Conservation (phyloP, 2,797 vertebrate genomes). For the Cyclopterus lumpus region DNA sequence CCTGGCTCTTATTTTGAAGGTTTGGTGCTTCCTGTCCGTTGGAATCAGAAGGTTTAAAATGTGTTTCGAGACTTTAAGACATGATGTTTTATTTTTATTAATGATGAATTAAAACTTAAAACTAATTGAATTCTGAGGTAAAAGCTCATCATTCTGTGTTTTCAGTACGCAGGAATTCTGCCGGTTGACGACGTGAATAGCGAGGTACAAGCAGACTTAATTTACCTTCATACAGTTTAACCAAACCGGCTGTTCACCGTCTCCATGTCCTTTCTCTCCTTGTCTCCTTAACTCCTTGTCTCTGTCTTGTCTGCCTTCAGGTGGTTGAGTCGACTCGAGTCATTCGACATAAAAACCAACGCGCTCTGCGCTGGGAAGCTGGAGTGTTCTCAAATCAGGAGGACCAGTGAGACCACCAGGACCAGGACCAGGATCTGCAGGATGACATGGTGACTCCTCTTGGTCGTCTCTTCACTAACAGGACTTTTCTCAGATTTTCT, state of each 20-base stretch:
- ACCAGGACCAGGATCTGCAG: neutral
- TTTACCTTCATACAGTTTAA: neutral
- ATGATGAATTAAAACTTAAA: neutral
- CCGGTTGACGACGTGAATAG: constrained; percentile 87
- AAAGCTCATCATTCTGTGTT: neutral
- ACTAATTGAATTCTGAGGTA: neutral
- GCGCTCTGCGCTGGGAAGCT: constrained; percentile 91
- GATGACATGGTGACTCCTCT: neutral
- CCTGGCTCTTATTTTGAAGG: constrained; percentile 7
- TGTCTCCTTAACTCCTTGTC: too few relatives aligned
- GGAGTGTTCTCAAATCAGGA: constrained; percentile 81
- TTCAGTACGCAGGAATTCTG: constrained; percentile 92
- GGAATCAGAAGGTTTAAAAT: neutral
- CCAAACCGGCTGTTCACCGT: neutral
- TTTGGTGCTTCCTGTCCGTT: neutral
- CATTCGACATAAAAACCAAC: constrained; percentile 84
- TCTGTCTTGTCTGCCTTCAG: constrained; percentile 70
- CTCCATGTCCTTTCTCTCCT: too few relatives aligned
- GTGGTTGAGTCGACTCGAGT: constrained; percentile 92
- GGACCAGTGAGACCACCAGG: constrained; percentile 9
- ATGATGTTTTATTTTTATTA: neutral
- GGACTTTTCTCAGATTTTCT: neutral
- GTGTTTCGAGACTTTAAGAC: neutral
- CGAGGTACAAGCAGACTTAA: constrained; percentile 81
- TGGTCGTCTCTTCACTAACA: neutral